Percentiles rank a stretch among this genome's conserved stretches.
Evolutionary conservation across 2,797 vertebrate genomes (phyloP).

Genomic region (Sebastolobus alascanus): DNA sequence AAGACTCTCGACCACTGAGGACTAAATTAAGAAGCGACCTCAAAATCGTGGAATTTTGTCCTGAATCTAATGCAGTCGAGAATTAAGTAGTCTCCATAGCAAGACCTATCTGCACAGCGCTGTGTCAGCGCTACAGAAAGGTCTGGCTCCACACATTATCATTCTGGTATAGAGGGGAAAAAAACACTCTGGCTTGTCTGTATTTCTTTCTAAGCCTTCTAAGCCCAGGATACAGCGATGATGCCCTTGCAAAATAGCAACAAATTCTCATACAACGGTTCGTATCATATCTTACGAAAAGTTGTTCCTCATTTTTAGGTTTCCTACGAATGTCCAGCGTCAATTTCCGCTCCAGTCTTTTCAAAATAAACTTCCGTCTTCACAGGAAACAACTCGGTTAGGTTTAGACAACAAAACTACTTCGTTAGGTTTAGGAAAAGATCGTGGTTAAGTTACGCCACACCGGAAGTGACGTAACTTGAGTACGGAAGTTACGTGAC

Average conservation of each 20-base stretch:
- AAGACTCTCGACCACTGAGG: constrained; percentile 5
- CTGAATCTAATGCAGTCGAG: background rate
- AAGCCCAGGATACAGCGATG: background rate
- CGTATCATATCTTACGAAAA: too few relatives aligned
- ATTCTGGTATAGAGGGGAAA: background rate
- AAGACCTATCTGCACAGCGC: background rate
- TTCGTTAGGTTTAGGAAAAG: too few relatives aligned
- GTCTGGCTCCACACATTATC: background rate
- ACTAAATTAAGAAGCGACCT: constrained; percentile 11
- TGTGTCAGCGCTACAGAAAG: constrained; percentile 4
- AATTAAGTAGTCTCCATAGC: background rate
- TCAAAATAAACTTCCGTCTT: too few relatives aligned
- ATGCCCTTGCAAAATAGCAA: background rate
- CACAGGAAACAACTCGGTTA: too few relatives aligned
- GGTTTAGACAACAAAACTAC: too few relatives aligned
- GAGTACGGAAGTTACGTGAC: too few relatives aligned
- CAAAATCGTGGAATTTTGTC: background rate
- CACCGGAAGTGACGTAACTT: too few relatives aligned
- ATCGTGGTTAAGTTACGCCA: too few relatives aligned
- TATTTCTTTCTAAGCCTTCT: background rate
- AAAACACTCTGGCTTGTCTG: background rate
- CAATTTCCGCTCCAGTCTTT: too few relatives aligned
- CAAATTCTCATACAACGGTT: too few relatives aligned
- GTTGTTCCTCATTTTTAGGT: too few relatives aligned
- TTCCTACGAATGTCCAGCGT: too few relatives aligned